Percentiles rank a stretch among this genome's conserved stretches.
These are phyloP conservation scores for Polyommatus iphigenia DNA, from an alignment of 2,888 invertebrate species.

Conservation along the genomic window DNA sequence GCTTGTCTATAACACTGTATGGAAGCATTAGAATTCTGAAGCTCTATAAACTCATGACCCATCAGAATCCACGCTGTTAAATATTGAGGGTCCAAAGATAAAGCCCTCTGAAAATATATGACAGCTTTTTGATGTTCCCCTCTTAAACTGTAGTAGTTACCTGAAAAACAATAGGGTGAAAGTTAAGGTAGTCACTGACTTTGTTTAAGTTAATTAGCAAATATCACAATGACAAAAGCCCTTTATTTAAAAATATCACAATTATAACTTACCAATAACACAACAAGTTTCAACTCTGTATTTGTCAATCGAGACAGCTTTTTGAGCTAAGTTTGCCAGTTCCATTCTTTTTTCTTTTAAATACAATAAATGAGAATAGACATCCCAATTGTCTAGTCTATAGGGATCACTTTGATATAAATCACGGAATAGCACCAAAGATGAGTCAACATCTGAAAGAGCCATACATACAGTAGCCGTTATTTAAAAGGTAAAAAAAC, in stretches of 20 bases:
- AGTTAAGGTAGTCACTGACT: no score
- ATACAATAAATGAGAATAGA: conserved; percentile 97
- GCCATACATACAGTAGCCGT: neutral
- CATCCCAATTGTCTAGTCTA: conserved; percentile 96
- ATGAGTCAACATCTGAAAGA: conserved; percentile 91
- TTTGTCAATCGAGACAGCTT: conserved; percentile 96
- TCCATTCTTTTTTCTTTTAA: conserved; percentile 96
- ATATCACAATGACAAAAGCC: neutral
- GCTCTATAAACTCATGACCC: conserved; percentile 99
- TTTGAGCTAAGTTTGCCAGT: conserved; percentile 95
- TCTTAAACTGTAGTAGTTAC: conserved; percentile 97
- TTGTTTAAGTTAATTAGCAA: conserved; percentile 10
- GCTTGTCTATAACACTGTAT: conserved; percentile 98
- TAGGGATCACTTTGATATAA: conserved; percentile 94
- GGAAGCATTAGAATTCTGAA: conserved; percentile 99
- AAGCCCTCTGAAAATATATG: conserved; percentile 95
- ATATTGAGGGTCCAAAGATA: conserved; percentile 96
- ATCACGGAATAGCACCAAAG: conserved; percentile 90
- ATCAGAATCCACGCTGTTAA: conserved; percentile 98
- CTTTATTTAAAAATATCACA: neutral
- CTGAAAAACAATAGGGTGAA: conserved; percentile 67
- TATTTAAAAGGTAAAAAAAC: neutral
- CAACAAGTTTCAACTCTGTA: conserved; percentile 98
- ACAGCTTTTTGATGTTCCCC: conserved; percentile 99
- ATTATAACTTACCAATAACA: conserved; percentile 88